Evolutionary conservation across 2,113 vertebrate genomes (phyloP), one percentile per base, ranked within the genome.

Genomic region (Spizaetus ornatus): DNA sequence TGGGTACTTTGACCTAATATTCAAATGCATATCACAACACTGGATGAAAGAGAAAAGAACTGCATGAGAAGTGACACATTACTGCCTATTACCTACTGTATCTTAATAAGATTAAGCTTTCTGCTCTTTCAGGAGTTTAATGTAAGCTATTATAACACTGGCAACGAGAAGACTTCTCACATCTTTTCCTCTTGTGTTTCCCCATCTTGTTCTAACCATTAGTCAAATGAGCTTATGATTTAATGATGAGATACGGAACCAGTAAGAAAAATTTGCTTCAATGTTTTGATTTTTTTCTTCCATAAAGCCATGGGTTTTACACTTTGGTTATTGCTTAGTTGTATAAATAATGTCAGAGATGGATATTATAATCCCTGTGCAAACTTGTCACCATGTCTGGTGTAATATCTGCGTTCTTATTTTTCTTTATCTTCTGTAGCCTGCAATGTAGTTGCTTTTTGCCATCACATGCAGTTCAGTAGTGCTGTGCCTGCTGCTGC

Each of bases 241-340:
- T 34, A 85, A 34, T 32, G 21, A 42, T 40, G 45, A 61, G 20
- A 38, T 50, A 20, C 7, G 67, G 25, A 90, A 66, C 31, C 19
- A 85, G 5, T 0, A 5, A 72, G 25, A 48, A 84, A 78, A 34
- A 27, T 67, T n/a, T 79, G 5, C 7, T 27, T 55, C 34, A 43
- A 2, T 2, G 47, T 19, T 3, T 25, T 26, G 6, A 21, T 14
- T 10, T 20, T n/a, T 22, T 18, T 2, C 2, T 27, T 15, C 26
- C 9, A 18, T 21, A 42, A 69, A 56, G 8, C 26, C 4, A 58
- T 2, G 1, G 47, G 85, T 82, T 85, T 58, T 36, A 62, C 14
- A 40, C 12, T 70, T 96, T 53, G 4, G 3, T 85, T 89, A 45
- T 81, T 86, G 21, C 8, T 69, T 62, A 47, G 11, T 62, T 62